Evolutionary conservation across 2,797 vertebrate genomes (phyloP), one percentile per base, ranked within the genome.

Genomic region (Parotocinclus haroldoi): DNA sequence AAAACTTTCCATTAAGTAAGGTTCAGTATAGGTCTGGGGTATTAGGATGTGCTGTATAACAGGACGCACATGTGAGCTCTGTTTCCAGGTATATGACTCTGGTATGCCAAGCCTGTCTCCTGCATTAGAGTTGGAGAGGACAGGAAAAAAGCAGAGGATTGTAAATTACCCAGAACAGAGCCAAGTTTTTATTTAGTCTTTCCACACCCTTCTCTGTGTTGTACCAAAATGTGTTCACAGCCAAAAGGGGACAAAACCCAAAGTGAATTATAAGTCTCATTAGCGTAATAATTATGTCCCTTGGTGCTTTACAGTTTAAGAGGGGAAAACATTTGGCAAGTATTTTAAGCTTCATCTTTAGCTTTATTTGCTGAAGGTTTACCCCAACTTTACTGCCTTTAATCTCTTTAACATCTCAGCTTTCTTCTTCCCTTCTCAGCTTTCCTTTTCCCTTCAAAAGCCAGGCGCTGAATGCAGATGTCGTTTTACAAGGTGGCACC

Each of bases 41-140:
- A 87, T 85, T 86, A 82, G 79, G 57, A 74, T 79, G 71, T 66
- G 37, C 63, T 57, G 45, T 84, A 82, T 89, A 90, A 90, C 76
- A 36, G 80, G 81, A 85, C 81, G 68, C 88, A 92, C 89, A 90
- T 91, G 88, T 88, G 80, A 68, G 76, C 51, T 76, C 53, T 3
- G 69, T 81, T 84, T 86, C 79, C 79, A 84, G 68, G 84, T 79
- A 72, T 83, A 80, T 80, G 80, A 65, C 78, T 84, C 79, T 79
- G 57, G 82, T 79, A 69, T 69, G 67, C 38, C 73, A 72, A 71
- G 81, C 67, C 36, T 66, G 18, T 74, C 63, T 69, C 66, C 58
- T 54, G 12, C 54, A 73, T 50, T 14, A 68, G 76, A 75, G 53
- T 17, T 57, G 11, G 37, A 53, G 58, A 60, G 54, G 19, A 68